Evolutionary conservation across 1,140 invertebrate species (phyloP), one percentile per base, ranked within the genome.

Genomic region (Gerris buenoi): DNA sequence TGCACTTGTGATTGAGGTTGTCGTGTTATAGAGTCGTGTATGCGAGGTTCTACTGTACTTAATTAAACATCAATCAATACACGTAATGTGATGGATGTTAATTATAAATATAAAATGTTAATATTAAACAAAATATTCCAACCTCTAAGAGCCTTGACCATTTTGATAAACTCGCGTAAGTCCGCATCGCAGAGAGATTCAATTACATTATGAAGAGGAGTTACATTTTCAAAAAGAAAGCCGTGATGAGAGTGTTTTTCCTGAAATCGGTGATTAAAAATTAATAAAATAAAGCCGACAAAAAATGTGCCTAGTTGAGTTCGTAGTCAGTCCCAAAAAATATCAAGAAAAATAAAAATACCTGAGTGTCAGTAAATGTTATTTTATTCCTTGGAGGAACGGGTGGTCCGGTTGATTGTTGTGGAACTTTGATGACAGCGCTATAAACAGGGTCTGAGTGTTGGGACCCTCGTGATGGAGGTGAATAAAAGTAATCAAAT

Each of bases 401-500:
- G 10, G 79, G 78, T 2, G 86, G 85, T 46, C 83, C 77, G 66
- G 81, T 78, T 64, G 82, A 80, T 61, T 79, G n/a, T 57, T 69
- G 69, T 81, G 78, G 27, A 80, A 80, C 57, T 79, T 81, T 73
- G 71, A 84, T 85, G 5, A 89, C 82, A 1, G 86, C 84, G 23
- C 85, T 87, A 76, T 91, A 91, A 62, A 89, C 82, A 2, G 88
- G 87, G 76, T 89, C 85, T 25, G 87, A 88, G 71, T 84, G 86
- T 69, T 85, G 83, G 69, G 86, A 85, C 72, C 85, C 85, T 63
- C 69, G 83, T 23, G 70, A 69, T 28, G 72, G 71, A 14, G 73
- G 72, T 28, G 78, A 76, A 72, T 91, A 90, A 74, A 91, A 82
- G 71, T 90, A 92, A 76, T 93, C 90, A 70, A 91, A 85, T 2